A percentile compares a stretch with the other conserved stretches of the same genome.
Evolutionary conservation across 2,888 invertebrate species (phyloP).

Genomic region (Hyppa rectilinea): DNA sequence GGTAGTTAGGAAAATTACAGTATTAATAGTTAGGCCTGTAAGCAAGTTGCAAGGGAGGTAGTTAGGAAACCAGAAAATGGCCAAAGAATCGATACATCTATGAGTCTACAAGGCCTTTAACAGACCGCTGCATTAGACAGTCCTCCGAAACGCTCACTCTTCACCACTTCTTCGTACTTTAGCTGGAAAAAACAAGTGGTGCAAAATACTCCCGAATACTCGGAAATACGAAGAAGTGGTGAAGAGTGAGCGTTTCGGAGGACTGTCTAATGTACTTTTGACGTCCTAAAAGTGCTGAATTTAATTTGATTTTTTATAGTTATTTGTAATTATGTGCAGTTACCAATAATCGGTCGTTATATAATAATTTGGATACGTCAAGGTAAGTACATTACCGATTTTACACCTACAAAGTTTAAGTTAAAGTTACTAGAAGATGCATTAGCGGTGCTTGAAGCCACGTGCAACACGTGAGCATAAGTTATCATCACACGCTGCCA

Average conservation of each 20-base stretch:
- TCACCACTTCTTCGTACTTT: no score
- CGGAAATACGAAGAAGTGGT: no score
- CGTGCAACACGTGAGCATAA: conserved; percentile 48
- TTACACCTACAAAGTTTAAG: neutral
- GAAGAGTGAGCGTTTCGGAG: no score
- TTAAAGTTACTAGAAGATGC: conserved; percentile 37
- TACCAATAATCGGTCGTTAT: neutral
- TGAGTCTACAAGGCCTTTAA: neutral
- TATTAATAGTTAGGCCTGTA: no score
- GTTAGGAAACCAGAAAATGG: neutral
- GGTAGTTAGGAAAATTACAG: no score
- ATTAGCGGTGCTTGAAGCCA: conserved; percentile 42
- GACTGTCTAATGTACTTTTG: no score
- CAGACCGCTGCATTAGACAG: no score
- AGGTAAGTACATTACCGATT: neutral
- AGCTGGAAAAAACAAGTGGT: no score
- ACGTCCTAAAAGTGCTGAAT: no score
- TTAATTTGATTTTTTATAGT: no score
- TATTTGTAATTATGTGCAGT: neutral
- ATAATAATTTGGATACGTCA: neutral
- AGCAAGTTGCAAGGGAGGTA: neutral
- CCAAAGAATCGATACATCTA: neutral
- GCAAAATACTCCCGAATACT: no score
- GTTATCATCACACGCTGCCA: conserved; percentile 41
- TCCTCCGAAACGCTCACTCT: no score